These are phyloP conservation scores for Sebastes trivittatus DNA, from an alignment of 2,797 vertebrate genomes.

Conservation along the genomic window DNA sequence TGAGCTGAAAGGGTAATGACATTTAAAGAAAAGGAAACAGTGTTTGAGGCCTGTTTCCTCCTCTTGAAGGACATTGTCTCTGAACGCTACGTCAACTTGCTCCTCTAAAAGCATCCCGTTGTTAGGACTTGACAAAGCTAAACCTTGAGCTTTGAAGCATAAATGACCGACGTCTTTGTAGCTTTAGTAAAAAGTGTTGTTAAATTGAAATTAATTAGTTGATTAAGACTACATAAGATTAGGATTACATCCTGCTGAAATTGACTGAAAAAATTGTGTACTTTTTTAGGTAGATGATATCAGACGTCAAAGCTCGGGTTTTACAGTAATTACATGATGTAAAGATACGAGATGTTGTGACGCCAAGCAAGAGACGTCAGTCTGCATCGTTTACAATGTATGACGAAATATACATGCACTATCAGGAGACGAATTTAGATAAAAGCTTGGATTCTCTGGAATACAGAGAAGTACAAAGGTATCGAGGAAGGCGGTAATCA, in stretches of 20 bases:
- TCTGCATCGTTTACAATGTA: constrained; percentile 8
- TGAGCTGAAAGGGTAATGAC: not conserved
- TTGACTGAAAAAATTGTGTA: not conserved
- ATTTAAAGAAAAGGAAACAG: not conserved
- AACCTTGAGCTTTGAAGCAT: not conserved
- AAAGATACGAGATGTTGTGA: not conserved
- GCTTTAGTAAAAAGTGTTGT: not conserved
- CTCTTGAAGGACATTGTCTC: constrained; percentile 8
- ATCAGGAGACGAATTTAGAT: constrained; percentile 5
- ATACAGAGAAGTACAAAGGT: constrained; percentile 18
- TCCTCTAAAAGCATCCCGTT: constrained; percentile 33
- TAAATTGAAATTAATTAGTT: fast-evolving
- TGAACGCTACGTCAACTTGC: not conserved
- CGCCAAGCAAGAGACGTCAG: not conserved
- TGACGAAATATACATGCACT: not conserved
- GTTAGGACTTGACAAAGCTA: not conserved
- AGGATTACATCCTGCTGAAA: not conserved
- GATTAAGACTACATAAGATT: not conserved
- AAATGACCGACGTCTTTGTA: not conserved
- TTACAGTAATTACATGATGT: not conserved
- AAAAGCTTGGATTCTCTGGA: not conserved
- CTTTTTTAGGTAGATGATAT: not conserved
- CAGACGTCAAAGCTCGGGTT: not conserved
- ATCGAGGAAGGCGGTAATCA: constrained; percentile 11
- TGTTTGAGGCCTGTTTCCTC: not conserved